Base-by-base conservation (phyloP, 2,888 invertebrate species). In the Ophraella communa region DNA sequence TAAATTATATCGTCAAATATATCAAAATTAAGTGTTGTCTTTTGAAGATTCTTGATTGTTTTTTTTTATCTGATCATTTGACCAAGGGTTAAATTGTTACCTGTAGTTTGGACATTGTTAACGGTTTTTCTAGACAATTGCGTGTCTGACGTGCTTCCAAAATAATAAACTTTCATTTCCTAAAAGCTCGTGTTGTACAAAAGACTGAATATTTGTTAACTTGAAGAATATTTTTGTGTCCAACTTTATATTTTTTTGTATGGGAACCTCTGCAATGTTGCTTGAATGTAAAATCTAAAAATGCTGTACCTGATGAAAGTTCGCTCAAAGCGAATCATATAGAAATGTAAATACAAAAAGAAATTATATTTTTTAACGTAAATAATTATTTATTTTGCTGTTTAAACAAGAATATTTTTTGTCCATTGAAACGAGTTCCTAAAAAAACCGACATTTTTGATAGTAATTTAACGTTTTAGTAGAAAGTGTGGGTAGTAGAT, bases 201-300 rank as follows among this genome's bases (percentile, higher is more conserved):
- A 74, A 74, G 74, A 74, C 74, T 74, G 74, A 74, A 66, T 64
- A 58, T 68, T 69, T 68, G 68, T 73, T 67, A 61, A 67, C 64
- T 62, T 64, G 68, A 62, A 69, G 64, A 66, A 69, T 69, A 65
- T 70, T 69, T 71, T 73, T 63, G 67, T 71, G 47, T 47, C 47
- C 49, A 49, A 33, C 47, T 49, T n/a, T n/a, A 58, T 65, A 61
- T 61, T 47, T 35, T 57, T 47, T 47, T 33, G 35, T 20, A 53
- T 30, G 20, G 17, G 5, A 14, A 39, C 35, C 7, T 62, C 58
- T 64, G 69, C 67, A 69, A 64, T 62, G 20, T 66, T 70, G 70
- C 68, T 71, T 71, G 39, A 62, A 56, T 60, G 21, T 11, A 4
- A 5, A 11, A 39, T 5, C 17, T 39, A 39, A 39, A 39, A 17